Base-by-base conservation (phyloP, 2,888 invertebrate genomes). In the Fabriciana adippe region DNA sequence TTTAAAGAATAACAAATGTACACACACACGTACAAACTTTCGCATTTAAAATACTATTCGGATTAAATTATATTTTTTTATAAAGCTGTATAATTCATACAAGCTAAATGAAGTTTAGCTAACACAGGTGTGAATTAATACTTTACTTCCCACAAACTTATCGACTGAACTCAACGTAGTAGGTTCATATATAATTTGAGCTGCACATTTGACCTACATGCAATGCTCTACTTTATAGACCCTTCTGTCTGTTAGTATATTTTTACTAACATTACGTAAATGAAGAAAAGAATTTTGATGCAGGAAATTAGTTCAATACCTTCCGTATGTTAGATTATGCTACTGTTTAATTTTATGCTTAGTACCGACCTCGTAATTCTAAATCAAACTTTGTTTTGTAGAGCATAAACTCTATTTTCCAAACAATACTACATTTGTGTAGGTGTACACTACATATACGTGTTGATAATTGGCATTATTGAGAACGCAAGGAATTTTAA, bases 181-280 rank as follows among this genome's bases (percentile, higher is more conserved):
- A 78, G 74, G 76, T 75, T 74, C 73, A 76, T 79, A 75, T 79
- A 80, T 81, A 79, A 77, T 79, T 79, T 75, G 73, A 77, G 73
- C 71, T 64, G 72, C 72, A 26, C 47, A 71, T 64, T 68, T 75
- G 74, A 72, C 75, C 75, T 72, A 76, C 62, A 72, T 76, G 51
- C 65, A 54, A 18, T 66, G 68, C 66, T 61, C 69, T 60, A 67
- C 66, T 71, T 73, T 45, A 41, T 65, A 41, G 50, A 63, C 62
- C 64, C 59, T 65, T 69, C 62, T 66, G 65, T 68, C 64, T 66
- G 66, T 70, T 68, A 55, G 64, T 69, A 67, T 70, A 70, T 72
- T 72, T 73, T 70, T 67, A 69, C 54, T 60, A 60, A 64, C 48
- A 65, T 67, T 68, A 68, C 65, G 74, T 74, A 74, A 75, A 74